These are phyloP conservation scores for Lapara coniferarum DNA, from an alignment of 2,888 invertebrate species.

Conservation along the genomic window DNA sequence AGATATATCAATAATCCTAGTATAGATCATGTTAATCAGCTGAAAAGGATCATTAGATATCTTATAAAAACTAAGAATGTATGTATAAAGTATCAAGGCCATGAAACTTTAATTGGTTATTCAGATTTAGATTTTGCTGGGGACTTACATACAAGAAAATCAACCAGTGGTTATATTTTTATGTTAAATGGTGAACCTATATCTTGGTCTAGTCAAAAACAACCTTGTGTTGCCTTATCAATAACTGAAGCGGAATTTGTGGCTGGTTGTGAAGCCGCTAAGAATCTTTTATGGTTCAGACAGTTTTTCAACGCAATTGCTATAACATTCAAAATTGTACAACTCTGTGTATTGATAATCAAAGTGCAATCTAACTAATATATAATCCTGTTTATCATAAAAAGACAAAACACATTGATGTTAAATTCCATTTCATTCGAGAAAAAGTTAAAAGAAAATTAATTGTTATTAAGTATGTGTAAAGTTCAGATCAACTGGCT, in stretches of 20 bases:
- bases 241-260: slow-evolving; percentile 38
- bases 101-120: slow-evolving; percentile 36
- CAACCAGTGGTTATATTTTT: slow-evolving; percentile 44
- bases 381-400: slow-evolving; percentile 42
- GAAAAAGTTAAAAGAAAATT: slow-evolving; percentile 33
- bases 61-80: slow-evolving; percentile 39
- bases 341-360: slow-evolving; percentile 36
- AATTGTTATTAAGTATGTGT: slow-evolving; percentile 27
- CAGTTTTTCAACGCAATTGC: slow-evolving; percentile 33
- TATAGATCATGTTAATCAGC: slow-evolving; percentile 34
- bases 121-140: slow-evolving; percentile 43
- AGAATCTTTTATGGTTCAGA: slow-evolving; percentile 35
- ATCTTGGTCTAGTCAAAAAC: slow-evolving; percentile 40
- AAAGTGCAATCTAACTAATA: slow-evolving; percentile 41
- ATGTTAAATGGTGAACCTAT: slow-evolving; percentile 43
- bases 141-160: slow-evolving; percentile 42
- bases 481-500: not conserved
- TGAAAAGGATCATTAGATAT: slow-evolving; percentile 41
- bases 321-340: slow-evolving; percentile 25
- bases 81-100: slow-evolving; percentile 38
- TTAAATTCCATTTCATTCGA: slow-evolving; percentile 40
- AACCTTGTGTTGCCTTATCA: slow-evolving; percentile 37
- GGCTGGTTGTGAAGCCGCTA: slow-evolving; percentile 37
- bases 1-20: slow-evolving; percentile 28
- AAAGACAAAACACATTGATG: slow-evolving; percentile 41